Evolutionary conservation across 2,888 invertebrate species (phyloP).

Genomic region (Dryococelus australis): DNA sequence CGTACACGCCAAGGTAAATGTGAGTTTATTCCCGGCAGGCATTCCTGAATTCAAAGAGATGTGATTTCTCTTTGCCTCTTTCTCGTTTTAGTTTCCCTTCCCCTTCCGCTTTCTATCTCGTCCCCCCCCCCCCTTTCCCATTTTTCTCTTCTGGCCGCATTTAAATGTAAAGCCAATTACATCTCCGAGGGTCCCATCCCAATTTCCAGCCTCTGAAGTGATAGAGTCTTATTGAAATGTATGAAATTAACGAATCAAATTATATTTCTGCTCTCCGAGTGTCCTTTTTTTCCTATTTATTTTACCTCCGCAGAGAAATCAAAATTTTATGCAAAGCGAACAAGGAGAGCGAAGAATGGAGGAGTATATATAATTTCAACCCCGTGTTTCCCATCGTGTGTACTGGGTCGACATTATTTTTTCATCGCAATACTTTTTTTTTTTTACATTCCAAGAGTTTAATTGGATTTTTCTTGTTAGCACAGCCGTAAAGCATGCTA

Average conservation of each 20-base stretch:
- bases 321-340: conserved; percentile 11
- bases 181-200: conserved; percentile 11
- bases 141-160: background rate
- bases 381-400: background rate
- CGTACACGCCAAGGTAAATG: conserved; percentile 9
- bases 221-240: conserved; percentile 25
- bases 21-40: conserved; percentile 2
- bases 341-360: background rate
- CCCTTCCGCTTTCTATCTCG: background rate
- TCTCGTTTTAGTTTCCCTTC: background rate
- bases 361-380: background rate
- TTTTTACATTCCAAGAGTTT: background rate
- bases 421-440: background rate
- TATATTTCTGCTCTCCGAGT: background rate
- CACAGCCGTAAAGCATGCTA: background rate
- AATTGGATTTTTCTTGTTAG: background rate
- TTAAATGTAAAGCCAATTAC: conserved; percentile 3
- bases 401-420: background rate
- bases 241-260: conserved; percentile 29
- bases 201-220: background rate
- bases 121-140: background rate
- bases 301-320: conserved; percentile 16
- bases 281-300: background rate
- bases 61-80: background rate
- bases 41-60: background rate